Conservation (phyloP, 2,888 invertebrate species). For the Gandaritis pyraliata region DNA sequence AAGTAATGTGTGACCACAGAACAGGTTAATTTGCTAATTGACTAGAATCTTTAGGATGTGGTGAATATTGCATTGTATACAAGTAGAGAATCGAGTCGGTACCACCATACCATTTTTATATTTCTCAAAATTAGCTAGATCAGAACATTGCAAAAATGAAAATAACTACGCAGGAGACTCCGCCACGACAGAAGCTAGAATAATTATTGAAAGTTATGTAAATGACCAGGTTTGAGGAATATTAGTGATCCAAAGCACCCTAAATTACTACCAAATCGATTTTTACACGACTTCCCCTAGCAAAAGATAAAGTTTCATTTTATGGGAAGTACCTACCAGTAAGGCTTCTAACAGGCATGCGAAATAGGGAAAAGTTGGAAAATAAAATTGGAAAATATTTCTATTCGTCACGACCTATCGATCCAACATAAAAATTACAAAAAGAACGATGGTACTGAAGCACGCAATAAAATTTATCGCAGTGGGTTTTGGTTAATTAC, state of each 20-base stretch:
- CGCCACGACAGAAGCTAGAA: not conserved
- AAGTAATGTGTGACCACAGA: conserved; percentile 12
- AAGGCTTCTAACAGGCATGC: conserved; percentile 26
- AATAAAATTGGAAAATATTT: conserved; percentile 31
- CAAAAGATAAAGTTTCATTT: conserved; percentile 21
- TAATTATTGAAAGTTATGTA: conserved; percentile 13
- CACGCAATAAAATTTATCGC: conserved; percentile 21
- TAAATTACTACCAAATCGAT: conserved; percentile 25
- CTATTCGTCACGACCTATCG: conserved; percentile 26
- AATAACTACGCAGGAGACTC: too few species aligned
- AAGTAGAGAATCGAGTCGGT: not conserved
- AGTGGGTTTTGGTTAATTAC: conserved; percentile 13
- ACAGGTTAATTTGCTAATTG: conserved; percentile 20
- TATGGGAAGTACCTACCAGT: conserved; percentile 18
- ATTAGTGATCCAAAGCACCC: conserved; percentile 7
- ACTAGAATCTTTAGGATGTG: not conserved
- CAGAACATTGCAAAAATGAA: too few species aligned
- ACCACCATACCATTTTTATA: not conserved
- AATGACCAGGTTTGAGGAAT: conserved; percentile 8
- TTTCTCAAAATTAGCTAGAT: too few species aligned
- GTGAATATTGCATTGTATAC: not conserved
- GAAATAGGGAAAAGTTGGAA: conserved; percentile 23
- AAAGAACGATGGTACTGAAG: conserved; percentile 13
- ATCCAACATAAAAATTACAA: conserved; percentile 17
- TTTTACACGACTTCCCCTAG: conserved; percentile 17